Base-by-base conservation (phyloP, 2,888 invertebrate species). In the Acanthosoma haemorrhoidale region DNA sequence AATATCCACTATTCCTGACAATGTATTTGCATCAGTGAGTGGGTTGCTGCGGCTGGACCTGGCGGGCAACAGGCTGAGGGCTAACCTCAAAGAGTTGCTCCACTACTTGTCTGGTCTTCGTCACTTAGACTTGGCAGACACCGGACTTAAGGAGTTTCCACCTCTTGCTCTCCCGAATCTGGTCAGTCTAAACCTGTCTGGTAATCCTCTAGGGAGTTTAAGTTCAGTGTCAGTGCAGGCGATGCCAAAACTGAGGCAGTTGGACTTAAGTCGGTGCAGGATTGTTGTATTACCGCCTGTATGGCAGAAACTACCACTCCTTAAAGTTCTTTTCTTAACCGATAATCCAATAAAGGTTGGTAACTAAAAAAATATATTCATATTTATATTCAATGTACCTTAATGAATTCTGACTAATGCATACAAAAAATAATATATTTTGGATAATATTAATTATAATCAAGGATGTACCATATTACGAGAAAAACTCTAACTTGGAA, bases 41-140 rank as follows among this genome's bases (percentile, higher is more conserved):
- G 88, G 88, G 75, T 82, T 93, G 73, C 86, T 93, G 75, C 87
- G 87, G 76, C 82, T 94, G 76, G 92, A 94, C 81, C 83, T 94
- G 63, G 89, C 91, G 75, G 87, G 85, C 75, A 94, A 94, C 81
- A 86, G 87, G 36, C 82, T 94, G 73, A 88, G 92, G 76, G 91
- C 93, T 73, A 92, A 92, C 82, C 88, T 92, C 78, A 91, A 92
- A 78, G 92, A 94, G 80, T 84, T 94, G 64, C 91, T 94, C 78
- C 89, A 93, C 78, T 92, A 92, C 80, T 86, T 92, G 64, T 92
- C 91, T 68, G 88, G 89, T 77, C 84, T 94, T 74, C 87, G 90
- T 78, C 85, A 88, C 78, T 83, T 94, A 75, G 89, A 87, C 78
- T 83, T 94, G 77, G 87, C 89, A 68, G 87, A 87, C 78, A 87